Conservation (phyloP, 2,113 vertebrate species). For the Ciconia stormi region DNA sequence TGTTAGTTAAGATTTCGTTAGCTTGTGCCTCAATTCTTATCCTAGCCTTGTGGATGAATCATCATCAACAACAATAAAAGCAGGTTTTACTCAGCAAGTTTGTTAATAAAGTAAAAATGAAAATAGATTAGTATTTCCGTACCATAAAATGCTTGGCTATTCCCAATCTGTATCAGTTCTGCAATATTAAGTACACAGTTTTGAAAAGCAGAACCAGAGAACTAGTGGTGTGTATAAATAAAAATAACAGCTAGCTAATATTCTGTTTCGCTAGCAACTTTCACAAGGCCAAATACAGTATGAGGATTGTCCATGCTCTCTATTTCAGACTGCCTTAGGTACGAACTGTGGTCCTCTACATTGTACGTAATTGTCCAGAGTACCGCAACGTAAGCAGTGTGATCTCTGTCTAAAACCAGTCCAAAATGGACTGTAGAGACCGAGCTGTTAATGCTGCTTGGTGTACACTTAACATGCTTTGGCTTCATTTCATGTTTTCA, state of each 20-base stretch:
- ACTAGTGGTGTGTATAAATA: background rate
- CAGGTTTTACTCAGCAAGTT: background rate
- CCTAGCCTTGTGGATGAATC: background rate
- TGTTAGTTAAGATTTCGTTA: background rate
- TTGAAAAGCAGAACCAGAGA: background rate
- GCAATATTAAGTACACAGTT: background rate
- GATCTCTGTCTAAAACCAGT: background rate
- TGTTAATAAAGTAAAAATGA: slow-evolving; percentile 17
- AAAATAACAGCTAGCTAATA: background rate
- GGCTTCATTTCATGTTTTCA: background rate
- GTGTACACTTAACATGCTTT: background rate
- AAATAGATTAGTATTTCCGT: background rate
- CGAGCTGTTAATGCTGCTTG: background rate
- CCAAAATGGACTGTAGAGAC: background rate
- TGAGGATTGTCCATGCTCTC: background rate
- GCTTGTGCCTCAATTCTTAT: background rate
- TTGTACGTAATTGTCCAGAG: background rate
- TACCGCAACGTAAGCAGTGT: background rate
- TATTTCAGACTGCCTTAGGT: background rate
- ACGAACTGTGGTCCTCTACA: background rate
- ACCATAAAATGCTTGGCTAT: background rate
- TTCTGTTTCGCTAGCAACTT: background rate
- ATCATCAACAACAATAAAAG: background rate
- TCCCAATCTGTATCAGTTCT: background rate
- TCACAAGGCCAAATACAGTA: background rate